Conservation (phyloP, 1,140 invertebrate genomes). For the Hylyphantes graminicola region DNA sequence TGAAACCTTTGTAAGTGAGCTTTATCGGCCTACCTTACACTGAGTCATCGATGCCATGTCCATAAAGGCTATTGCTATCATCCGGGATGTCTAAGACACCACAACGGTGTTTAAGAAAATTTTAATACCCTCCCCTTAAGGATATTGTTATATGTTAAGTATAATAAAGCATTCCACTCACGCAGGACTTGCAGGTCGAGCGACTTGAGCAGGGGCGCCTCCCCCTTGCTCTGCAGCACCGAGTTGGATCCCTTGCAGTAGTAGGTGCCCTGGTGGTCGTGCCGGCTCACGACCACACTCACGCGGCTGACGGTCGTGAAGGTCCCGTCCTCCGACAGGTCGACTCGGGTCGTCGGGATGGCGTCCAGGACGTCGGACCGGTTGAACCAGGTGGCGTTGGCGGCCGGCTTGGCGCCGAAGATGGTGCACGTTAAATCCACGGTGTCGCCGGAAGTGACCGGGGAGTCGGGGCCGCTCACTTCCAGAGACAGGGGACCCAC, state of each 20-base stretch:
- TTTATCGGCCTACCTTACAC: too few species aligned
- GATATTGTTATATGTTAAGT: too few species aligned
- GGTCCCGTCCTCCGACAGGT: conserved; percentile 47
- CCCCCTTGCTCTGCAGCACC: conserved; percentile 60
- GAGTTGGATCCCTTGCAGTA: conserved; percentile 63
- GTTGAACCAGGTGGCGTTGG: conserved; percentile 86
- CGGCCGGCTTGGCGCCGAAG: conserved; percentile 81
- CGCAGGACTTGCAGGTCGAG: conserved; percentile 60
- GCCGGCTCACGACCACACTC: conserved; percentile 59
- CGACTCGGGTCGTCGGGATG: conserved; percentile 4
- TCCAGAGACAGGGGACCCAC: conserved; percentile 57
- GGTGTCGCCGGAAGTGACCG: conserved; percentile 81
- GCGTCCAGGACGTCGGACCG: conserved; percentile 71
- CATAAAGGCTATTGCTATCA: too few species aligned
- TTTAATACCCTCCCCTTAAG: too few species aligned
- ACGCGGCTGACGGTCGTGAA: conserved; percentile 59
- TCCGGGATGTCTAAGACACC: too few species aligned
- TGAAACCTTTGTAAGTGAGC: too few species aligned
- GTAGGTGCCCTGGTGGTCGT: conserved; percentile 62
- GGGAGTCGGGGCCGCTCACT: conserved; percentile 66
- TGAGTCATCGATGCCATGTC: too few species aligned
- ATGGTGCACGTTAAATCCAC: conserved; percentile 82
- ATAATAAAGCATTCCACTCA: conserved; percentile 35
- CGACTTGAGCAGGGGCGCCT: conserved; percentile 60
- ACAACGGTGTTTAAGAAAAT: too few species aligned